Evolutionary conservation across 2,888 invertebrate genomes (phyloP), one percentile per base, ranked within the genome.

Genomic region (Cerastoderma edule): DNA sequence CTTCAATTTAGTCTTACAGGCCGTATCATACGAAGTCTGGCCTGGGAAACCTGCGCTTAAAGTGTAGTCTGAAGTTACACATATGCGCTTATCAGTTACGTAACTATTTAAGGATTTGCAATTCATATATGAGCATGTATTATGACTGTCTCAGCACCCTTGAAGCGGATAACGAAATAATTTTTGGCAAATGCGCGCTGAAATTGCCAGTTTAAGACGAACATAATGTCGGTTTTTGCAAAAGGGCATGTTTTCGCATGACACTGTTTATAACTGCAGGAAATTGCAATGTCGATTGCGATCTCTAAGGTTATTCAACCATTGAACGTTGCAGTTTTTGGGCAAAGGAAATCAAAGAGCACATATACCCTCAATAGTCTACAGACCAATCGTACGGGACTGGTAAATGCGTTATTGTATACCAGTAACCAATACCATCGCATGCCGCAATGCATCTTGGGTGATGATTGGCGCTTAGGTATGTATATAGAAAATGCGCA

Each of bases 391-490:
- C 16, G 27, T 35, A 60, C 35, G 24, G 39, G 27, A 13, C n/a
- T 39, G 13, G 39, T 13, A 13, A 10, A 27, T 50, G 4, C 33
- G 60, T 60, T 27, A 22, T 39, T 16, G 22, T 39, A 33, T 10
- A 39, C n/a, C 16, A 27, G 60, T 32, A 22, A 60, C 60, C 39
- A 39, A 60, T 60, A 60, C 60, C 39, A 5, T 60, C 22, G 32
- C 60, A 60, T 60, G 60, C 22, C 6, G 24, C 35, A 33, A 22
- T 33, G 4, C 60, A 19, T 60, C 60, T 60, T 27, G 22, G 27
- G n/a, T n/a, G n/a, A n/a, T n/a, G n/a, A 24, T 3, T 46, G 46
- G 46, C 46, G 5, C 5, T 46, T 46, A 46, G 46, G 46, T n/a
- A 46, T 5, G 16, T 46, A 46, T n/a, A 46, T 46, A n/a, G 16